Base-by-base conservation (phyloP, 1,140 invertebrate genomes). In the Brachionus calyciflorus region DNA sequence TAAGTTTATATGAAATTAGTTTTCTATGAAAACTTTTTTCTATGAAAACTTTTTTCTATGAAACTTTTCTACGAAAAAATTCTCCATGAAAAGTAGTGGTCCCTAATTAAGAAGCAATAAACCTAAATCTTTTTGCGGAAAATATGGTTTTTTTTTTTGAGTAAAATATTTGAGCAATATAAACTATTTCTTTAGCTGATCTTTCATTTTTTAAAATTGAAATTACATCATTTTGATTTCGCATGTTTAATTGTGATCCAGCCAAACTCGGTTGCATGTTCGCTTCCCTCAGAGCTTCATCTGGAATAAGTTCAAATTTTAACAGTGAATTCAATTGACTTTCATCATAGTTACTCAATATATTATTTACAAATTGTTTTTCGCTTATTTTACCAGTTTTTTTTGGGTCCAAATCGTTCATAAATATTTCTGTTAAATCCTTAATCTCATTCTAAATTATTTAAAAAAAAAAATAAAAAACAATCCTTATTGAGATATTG, bases 261-360 rank as follows among this genome's bases (percentile, higher is more conserved):
- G 49, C 19, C 19, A 41, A 19, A 40, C 49, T 55, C 1, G 73
- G 49, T 26, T 12, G 0, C 49, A 55, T 57, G 30, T 76, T 76
- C 3, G 28, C 14, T 33, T 76, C 73, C 28, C 44, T 46, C 0
- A 76, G 19, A 3, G 57, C 17, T 40, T 57, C 49, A 28, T 14
- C 12, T n/a, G 73, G 73, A 14, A 76, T 76, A 9, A 76, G 17
- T 26, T 76, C 51, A 57, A 57, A 44, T 28, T 48, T 55, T 44
- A 76, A 41, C 24, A 76, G 26, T 17, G 28, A 19, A 9, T 55
- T 37, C 6, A 76, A 33, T 41, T 60, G 30, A 41, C 41, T 24
- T 44, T 33, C 9, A n/a, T 48, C n/a, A 26, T 55, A 57, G 19
- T 37, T 28, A 9, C 30, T 14, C 2, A 48, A 28, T 57, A 76